Base-by-base conservation (phyloP, 1,140 invertebrate species). In the Pseudomyrmex dendroicus region DNA sequence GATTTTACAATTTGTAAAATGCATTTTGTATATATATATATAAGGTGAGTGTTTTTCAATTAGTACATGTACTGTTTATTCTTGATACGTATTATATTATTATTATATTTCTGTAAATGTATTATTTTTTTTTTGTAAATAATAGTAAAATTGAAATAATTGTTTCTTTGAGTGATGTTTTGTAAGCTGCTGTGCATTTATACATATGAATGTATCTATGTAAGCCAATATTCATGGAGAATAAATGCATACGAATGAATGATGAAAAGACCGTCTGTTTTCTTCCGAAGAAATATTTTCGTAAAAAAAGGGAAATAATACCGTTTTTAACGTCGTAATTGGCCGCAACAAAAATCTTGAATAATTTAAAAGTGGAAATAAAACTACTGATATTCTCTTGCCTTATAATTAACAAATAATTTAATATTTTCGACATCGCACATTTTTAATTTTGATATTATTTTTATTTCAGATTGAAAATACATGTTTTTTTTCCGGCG, bases 71-170 rank as follows among this genome's bases (percentile, higher is more conserved):
- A 35, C 35, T 35, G 35, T 35, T 35, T 35, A 35, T 35, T 35
- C 35, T 12, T 72, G 25, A 10, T 62, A 35, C 0, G 35, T 57
- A 57, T 8, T n/a, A n/a, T n/a, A n/a, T n/a, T n/a, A n/a, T n/a
- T 20, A 12, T n/a, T 7, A 35, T 82, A 50, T 73, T 72, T 82
- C 15, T 73, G 57, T 82, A 73, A n/a, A n/a, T n/a, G n/a, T n/a
- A n/a, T n/a, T n/a, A n/a, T n/a, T n/a, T n/a, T n/a, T n/a, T 73
- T 72, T 82, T 10, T 73, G 57, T 82, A 73, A 50, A 82, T 82
- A 73, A 61, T 59, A 0, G 35, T 59, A 80, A 25, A 15, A 48
- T 57, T 9, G 0, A 44, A n/a, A 59, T 50, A 73, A 59, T 73
- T 72, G 20, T 59, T 35, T 72, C 48, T 82, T 35, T 73, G 25